These are phyloP conservation scores for Ochotona curzoniae DNA, from an alignment of 2,113 vertebrate species.

Conservation along the genomic window DNA sequence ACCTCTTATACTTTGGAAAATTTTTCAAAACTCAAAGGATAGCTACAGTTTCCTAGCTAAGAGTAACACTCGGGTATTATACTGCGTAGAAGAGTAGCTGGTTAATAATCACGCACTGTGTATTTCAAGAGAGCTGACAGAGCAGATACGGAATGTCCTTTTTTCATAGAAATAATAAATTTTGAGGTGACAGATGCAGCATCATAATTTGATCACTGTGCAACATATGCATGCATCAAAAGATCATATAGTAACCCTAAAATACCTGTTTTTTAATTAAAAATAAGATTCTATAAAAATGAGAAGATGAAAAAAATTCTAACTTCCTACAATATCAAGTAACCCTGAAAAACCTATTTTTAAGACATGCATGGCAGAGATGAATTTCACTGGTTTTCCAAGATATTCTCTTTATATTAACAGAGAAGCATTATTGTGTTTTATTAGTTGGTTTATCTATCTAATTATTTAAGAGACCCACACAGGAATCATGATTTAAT, in stretches of 20 bases:
- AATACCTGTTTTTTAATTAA: neutral
- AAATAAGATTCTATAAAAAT: neutral
- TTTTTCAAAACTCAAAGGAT: neutral
- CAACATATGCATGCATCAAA: too few relatives aligned
- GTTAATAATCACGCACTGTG: too few relatives aligned
- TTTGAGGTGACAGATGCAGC: too few relatives aligned
- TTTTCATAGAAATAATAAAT: too few relatives aligned
- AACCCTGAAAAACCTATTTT: neutral
- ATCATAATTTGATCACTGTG: too few relatives aligned
- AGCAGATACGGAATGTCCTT: too few relatives aligned
- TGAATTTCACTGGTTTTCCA: neutral
- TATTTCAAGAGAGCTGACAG: too few relatives aligned
- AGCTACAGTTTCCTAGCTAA: too few relatives aligned
- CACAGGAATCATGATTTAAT: constrained; percentile 14
- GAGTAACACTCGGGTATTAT: too few relatives aligned
- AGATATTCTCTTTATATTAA: neutral
- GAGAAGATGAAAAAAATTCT: neutral
- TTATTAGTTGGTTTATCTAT: neutral
- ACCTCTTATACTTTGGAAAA: neutral
- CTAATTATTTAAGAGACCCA: neutral
- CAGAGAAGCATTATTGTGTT: neutral
- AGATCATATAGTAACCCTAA: too few relatives aligned
- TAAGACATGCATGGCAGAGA: neutral
- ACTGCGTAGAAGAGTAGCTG: too few relatives aligned
- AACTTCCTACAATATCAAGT: neutral